Evolutionary conservation across 1,140 invertebrate species (phyloP).

Genomic region (Cryptotermes secundus): DNA sequence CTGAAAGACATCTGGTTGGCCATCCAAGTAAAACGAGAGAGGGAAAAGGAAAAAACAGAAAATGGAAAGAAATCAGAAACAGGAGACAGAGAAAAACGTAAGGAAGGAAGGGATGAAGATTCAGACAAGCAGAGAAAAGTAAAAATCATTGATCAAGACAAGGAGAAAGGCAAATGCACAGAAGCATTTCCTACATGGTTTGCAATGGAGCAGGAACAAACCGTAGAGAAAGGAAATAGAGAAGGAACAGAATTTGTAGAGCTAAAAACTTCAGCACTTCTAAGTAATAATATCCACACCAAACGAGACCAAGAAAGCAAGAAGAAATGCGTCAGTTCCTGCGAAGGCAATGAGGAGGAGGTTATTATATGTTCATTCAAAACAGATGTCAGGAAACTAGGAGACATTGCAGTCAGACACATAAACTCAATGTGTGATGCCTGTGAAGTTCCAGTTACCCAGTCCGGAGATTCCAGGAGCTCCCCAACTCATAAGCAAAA

Average conservation of each 20-base stretch:
- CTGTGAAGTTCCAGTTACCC: neutral
- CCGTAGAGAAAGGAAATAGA: neutral
- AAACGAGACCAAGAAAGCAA: neutral
- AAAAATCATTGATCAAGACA: neutral
- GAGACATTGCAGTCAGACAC: neutral
- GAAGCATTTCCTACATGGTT: neutral
- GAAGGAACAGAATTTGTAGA: neutral
- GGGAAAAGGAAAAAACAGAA: conserved; percentile 49
- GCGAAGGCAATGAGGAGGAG: neutral
- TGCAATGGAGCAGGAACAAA: neutral
- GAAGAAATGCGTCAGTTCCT: neutral
- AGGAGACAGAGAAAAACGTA: neutral
- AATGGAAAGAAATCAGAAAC: conserved; percentile 15
- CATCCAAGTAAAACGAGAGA: conserved; percentile 62
- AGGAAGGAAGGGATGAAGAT: neutral
- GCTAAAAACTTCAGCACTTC: neutral
- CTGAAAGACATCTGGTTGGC: conserved; percentile 71
- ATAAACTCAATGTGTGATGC: neutral
- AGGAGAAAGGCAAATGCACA: neutral
- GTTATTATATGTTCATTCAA: neutral
- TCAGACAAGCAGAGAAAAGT: neutral
- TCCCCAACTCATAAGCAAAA: neutral
- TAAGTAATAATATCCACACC: neutral
- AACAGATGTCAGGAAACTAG: neutral
- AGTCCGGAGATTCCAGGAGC: neutral